phyloP scores from a whole-genome alignment of 2,888 invertebrate genomes.

The Octodonta nipae region DNA sequence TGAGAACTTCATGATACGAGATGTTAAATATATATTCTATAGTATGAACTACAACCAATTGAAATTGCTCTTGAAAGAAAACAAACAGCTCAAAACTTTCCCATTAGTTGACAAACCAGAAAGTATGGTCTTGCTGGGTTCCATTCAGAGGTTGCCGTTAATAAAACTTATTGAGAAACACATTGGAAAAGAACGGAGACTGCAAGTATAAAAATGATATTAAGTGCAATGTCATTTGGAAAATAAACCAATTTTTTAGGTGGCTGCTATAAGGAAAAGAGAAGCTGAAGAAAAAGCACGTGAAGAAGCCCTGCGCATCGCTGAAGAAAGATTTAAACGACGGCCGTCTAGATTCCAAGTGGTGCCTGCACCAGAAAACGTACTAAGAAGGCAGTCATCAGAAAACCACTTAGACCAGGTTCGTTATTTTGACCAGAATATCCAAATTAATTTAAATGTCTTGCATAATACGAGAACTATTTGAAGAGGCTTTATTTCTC shows the following conservation, averaged over 20 bases:
- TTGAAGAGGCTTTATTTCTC: too few species aligned
- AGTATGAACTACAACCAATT: slow-evolving; percentile 82
- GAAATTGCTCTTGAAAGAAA: slow-evolving; percentile 70
- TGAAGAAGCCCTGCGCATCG: slow-evolving; percentile 42
- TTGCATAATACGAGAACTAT: too few species aligned
- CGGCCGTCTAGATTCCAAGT: slow-evolving; percentile 59
- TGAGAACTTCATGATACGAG: slow-evolving; percentile 96
- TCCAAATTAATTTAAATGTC: not conserved
- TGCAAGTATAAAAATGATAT: slow-evolving; percentile 37
- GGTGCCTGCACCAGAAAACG: slow-evolving; percentile 67
- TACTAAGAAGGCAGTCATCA: slow-evolving; percentile 38
- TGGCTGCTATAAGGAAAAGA: slow-evolving; percentile 35
- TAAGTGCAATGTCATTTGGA: not conserved
- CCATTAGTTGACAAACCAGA: slow-evolving; percentile 87
- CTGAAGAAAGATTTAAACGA: slow-evolving; percentile 42
- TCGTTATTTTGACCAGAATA: not conserved
- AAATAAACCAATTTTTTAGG: slow-evolving; percentile 20
- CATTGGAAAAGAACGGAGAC: slow-evolving; percentile 67
- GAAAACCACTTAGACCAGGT: slow-evolving; percentile 29
- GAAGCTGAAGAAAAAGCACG: slow-evolving; percentile 36
- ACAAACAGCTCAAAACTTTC: slow-evolving; percentile 59
- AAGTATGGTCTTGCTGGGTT: slow-evolving; percentile 87
- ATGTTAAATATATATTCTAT: slow-evolving; percentile 80
- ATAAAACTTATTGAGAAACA: slow-evolving; percentile 77
- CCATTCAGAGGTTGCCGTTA: slow-evolving; percentile 79